Evolutionary conservation across 2,797 vertebrate species (phyloP).

Genomic region (Myripristis jacobus): DNA sequence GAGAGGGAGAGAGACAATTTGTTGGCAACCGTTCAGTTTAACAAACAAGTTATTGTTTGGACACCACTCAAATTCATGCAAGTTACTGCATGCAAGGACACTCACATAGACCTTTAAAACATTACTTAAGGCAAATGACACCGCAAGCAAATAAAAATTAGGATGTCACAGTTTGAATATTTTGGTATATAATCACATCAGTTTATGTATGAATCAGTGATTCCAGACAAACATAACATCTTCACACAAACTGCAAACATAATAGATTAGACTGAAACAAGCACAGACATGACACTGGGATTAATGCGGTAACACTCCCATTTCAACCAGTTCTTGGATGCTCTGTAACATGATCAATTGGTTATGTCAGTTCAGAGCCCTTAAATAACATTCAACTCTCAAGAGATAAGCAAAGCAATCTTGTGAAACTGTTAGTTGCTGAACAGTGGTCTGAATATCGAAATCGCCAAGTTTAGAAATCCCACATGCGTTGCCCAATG

Average conservation of each 20-base stretch:
- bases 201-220: neutral
- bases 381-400: neutral
- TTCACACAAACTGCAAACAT: neutral
- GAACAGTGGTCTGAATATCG: constrained; percentile 41
- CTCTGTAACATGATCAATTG: constrained; percentile 17
- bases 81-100: constrained; percentile 27
- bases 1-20: neutral
- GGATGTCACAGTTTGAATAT: neutral
- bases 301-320: constrained; percentile 15
- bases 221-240: constrained; percentile 14
- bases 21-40: constrained; percentile 47
- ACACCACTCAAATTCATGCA: constrained; percentile 49
- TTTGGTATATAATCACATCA: neutral
- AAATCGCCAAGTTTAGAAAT: constrained; percentile 62
- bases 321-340: constrained; percentile 44
- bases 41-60: neutral
- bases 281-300: neutral
- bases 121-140: too few relatives aligned
- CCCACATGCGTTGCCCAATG: constrained; percentile 62
- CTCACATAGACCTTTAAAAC: neutral
- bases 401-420: constrained; percentile 4
- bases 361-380: constrained; percentile 22
- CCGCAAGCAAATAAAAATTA: neutral
- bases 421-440: constrained; percentile 75
- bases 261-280: neutral